Evolutionary conservation across 2,888 invertebrate species (phyloP), one percentile per base, ranked within the genome.

Genomic region (Mesoligia furuncula): DNA sequence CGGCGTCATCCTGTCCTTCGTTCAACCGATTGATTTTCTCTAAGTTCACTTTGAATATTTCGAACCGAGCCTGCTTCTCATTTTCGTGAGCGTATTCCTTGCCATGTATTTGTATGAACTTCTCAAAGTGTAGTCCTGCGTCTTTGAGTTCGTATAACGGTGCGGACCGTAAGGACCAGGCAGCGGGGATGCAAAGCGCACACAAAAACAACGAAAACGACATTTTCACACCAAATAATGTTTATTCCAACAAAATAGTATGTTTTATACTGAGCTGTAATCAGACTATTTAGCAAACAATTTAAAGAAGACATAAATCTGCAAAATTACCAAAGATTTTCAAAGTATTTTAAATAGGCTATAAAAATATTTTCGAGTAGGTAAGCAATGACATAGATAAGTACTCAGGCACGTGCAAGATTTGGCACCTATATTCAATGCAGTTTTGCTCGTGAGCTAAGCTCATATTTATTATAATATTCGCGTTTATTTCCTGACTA

Each of bases 1-100:
- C 68, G 27, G 79, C 48, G 8, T 67, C 2, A 8, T 73, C 20
- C 2, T 62, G 67, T 3, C 67, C 31, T 2, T 65, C 45, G 45
- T 88, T 88, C 61, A 70, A 20, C 0, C 13, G 51, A 11, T 76
- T 85, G 0, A 75, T 27, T 13, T 72, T 0, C 5, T 45, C 45
- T 20, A 87, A 78, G 27, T 81, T 86, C 0, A 62, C 11, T 77
- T 83, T 81, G 57, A 87, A 87, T 67, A 82, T 86, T 68, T 79
- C 54, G 51, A 85, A 88, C 15, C 86, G 71, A 3, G 27, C 13
- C 39, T 61, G 68, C 42, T 75, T 86, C 61, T 87, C 88, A 0
- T 48, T 13, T 24, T 78, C 65, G 6, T 73, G 13, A 17, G 57
- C 42, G 36, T 87, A 88, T 9, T 78, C 7, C 17, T 77, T 79